Base-by-base conservation (phyloP, 2,797 vertebrate genomes). In the Poeciliopsis presidionis region DNA sequence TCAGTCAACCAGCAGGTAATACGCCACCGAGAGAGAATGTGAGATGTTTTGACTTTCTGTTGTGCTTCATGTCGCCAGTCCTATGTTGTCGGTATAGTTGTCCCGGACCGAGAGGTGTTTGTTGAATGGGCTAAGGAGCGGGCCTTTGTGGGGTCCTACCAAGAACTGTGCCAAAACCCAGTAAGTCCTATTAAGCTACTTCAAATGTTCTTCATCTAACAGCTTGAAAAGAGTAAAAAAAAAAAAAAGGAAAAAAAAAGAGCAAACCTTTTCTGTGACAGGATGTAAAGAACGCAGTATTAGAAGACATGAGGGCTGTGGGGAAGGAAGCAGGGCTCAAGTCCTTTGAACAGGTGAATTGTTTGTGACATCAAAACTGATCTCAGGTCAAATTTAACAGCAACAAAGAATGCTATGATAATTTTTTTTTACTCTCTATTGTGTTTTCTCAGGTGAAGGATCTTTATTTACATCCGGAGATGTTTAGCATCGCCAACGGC, bases 31-130 rank as follows among this genome's bases (percentile, higher is more conserved):
- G 39, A 28, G 12, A 9, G 0, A 1, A 0, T 11, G 20, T 46
- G 69, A 7, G 12, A 45, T 36, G 7, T 45, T 25, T 47, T 74
- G 0, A 80, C 73, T 49, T 47, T 59, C 61, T 76, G 49, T 41
- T 84, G 6, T 53, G 6, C 41, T 78, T 61, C 11, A 0, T 76
- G 51, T 74, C 63, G 3, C n/a, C 89, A 96, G 96, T 96, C 95
- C 77, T 89, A 89, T 75, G 89, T 96, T 59, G 89, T 96, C 25
- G 94, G 95, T 65, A 94, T 96, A 41, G 94, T 95, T 0, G 95
- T 96, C 43, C 96, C 96, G 6, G 95, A 96, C 86, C 89, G 92
- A 0, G 96, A 96, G 79, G 94, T 96, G 86, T 96, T 96, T 79
- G 89, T 92, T 0, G 80, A 84, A 77, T 96, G 96, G 95, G 91